A percentile compares a stretch with the other conserved stretches of the same genome.
phyloP scores from a whole-genome alignment of 1,140 invertebrate species.

The Achatina immaculata region DNA sequence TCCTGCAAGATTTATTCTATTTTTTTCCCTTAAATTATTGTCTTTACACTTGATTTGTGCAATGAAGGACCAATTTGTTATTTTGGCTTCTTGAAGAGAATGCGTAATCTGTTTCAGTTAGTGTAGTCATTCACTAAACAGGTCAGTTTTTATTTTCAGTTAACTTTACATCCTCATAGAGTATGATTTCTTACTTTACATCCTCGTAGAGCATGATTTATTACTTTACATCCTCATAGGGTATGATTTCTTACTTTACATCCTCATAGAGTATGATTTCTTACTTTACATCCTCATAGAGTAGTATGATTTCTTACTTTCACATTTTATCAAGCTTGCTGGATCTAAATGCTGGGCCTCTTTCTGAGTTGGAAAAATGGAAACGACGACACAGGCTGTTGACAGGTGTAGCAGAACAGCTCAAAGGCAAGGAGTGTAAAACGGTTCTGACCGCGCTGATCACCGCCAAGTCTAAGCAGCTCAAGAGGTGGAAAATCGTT shows the following conservation, averaged over 20 bases:
- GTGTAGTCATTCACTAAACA: no score
- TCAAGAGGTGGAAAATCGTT: slow-evolving; percentile 70
- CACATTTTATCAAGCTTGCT: slow-evolving; percentile 58
- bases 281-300: no score
- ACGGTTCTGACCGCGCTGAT: slow-evolving; percentile 70
- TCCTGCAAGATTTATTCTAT: no score
- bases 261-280: slow-evolving; percentile 14
- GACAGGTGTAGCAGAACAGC: slow-evolving; percentile 68
- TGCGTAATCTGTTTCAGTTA: no score
- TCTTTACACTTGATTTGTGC: no score
- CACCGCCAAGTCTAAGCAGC: slow-evolving; percentile 68
- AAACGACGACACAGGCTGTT: slow-evolving; percentile 64
- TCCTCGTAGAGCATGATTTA: no score
- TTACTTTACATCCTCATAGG: slow-evolving; percentile 19
- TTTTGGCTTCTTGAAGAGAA: no score
- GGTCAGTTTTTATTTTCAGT: no score
- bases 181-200: no score
- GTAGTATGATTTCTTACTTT: neutral
- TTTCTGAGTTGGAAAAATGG: slow-evolving; percentile 70
- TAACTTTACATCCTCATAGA: no score
- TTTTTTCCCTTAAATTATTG: no score
- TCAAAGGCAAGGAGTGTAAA: slow-evolving; percentile 71
- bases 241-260: slow-evolving; percentile 6
- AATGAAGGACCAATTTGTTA: no score
- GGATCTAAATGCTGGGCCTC: slow-evolving; percentile 69